Evolutionary conservation across 2,797 vertebrate species (phyloP), one percentile per base, ranked within the genome.

Genomic region (Enteromius paludinosus): DNA sequence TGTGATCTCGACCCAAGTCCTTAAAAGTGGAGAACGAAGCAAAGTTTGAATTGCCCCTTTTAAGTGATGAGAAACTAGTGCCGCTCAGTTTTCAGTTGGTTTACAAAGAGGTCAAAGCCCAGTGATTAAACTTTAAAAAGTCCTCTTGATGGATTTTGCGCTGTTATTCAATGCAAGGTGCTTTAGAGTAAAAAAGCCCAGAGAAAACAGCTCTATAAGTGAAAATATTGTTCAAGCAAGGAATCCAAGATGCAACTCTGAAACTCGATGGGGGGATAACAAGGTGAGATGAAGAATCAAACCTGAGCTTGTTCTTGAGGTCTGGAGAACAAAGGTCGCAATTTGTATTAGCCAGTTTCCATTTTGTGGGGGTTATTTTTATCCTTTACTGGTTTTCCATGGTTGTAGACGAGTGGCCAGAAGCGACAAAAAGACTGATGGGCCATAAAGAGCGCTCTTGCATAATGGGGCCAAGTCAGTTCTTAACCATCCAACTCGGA

Each of bases 341-440:
- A 56, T 62, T 41, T 54, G 17, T 69, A 15, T 66, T 68, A 38
- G 77, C 47, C 25, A 65, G 35, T 43, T 75, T 80, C 25, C 49
- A 1, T 61, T 66, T 64, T 30, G 5, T 45, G 5, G 47, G 47
- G 71, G 54, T 62, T 77, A 62, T 81, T 77, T 77, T 78, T 28
- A 23, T 56, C 73, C 25, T 77, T 81, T 11, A 77, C 64, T 71
- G 78, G 33, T 81, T 81, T 84, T 81, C 72, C 49, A 4, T 76
- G 71, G 45, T 56, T 18, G 7, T 28, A 82, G 30, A 56, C 1
- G 5, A 43, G 59, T 64, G 33, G 49, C 78, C 23, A 41, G 52
- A 81, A 65, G 56, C 47, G 61, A 56, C 62, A 62, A 66, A 78
- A 81, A 85, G 33, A 71, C 18, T 49, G 43, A 62, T 75, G 69